A percentile compares a stretch with the other conserved stretches of the same genome.
Evolutionary conservation across 1,140 invertebrate genomes (phyloP).

Genomic region (Trachymyrmex cornetzi): DNA sequence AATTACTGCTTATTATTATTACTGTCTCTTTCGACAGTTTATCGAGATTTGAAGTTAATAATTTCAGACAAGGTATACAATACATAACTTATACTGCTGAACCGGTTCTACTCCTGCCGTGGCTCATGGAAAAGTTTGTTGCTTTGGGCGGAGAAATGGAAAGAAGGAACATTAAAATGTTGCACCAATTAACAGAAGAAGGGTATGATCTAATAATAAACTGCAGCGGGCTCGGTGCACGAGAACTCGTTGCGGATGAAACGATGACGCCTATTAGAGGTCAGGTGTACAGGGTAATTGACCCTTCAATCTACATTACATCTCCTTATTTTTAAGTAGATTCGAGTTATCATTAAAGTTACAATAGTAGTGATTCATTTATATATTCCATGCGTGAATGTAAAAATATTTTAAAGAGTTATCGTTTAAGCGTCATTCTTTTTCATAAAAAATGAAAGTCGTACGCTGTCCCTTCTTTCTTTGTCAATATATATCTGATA

Average conservation of each 20-base stretch:
- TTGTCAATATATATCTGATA: neutral
- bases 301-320: constrained; percentile 19
- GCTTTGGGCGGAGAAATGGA: constrained; percentile 87
- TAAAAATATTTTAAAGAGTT: constrained; percentile 1
- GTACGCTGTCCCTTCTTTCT: neutral
- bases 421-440: neutral
- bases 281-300: constrained; percentile 89
- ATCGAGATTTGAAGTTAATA: constrained; percentile 2
- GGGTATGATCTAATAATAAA: constrained; percentile 91
- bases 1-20: neutral
- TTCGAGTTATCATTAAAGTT: neutral
- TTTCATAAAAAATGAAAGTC: constrained; percentile 8
- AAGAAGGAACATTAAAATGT: constrained; percentile 85
- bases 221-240: constrained; percentile 90
- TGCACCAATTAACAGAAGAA: constrained; percentile 86
- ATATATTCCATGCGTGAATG: neutral
- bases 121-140: constrained; percentile 88
- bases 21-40: neutral
- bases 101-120: constrained; percentile 88
- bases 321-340: neutral
- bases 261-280: constrained; percentile 89
- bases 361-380: neutral
- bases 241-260: constrained; percentile 87
- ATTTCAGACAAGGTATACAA: constrained; percentile 87
- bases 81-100: constrained; percentile 90